A percentile compares a stretch with the other conserved stretches of the same genome.
phyloP scores from a whole-genome alignment of 1,140 invertebrate genomes.

The Paramacrobiotus metropolitanus region DNA sequence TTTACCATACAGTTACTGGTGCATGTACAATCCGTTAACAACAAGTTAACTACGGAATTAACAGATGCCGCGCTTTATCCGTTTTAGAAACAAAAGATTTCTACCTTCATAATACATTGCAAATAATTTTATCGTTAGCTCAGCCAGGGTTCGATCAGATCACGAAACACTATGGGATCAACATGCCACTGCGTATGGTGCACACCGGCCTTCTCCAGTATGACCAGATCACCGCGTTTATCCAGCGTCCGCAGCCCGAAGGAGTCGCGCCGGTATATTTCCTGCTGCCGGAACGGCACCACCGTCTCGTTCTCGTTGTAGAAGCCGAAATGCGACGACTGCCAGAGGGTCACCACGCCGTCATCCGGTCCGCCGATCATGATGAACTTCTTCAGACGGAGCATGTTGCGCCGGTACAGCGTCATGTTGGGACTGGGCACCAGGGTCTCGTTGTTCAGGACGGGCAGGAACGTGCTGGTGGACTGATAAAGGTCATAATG shows the following conservation, averaged over 20 bases:
- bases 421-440: conserved; percentile 31
- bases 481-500: conserved; percentile 48
- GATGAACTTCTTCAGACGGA: conserved; percentile 46
- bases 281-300: conserved; percentile 39
- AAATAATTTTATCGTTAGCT: too few species aligned
- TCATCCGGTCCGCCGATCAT: conserved; percentile 75
- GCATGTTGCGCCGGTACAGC: conserved; percentile 45
- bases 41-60: too few species aligned
- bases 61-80: too few species aligned
- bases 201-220: conserved; percentile 43
- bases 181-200: conserved; percentile 56
- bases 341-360: conserved; percentile 74
- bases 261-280: conserved; percentile 41
- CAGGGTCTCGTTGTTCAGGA: conserved; percentile 17
- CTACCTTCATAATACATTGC: too few species aligned
- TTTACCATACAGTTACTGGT: too few species aligned
- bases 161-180: conserved; percentile 44
- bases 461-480: conserved; percentile 38
- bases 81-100: too few species aligned
- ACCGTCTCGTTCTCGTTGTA: conserved; percentile 46
- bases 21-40: too few species aligned
- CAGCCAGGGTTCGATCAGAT: conserved; percentile 49
- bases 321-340: conserved; percentile 73
- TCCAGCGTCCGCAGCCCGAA: conserved; percentile 53
- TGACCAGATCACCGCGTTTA: conserved; percentile 33